Evolutionary conservation across 2,888 invertebrate species (phyloP).

Genomic region (Idaea straminata): DNA sequence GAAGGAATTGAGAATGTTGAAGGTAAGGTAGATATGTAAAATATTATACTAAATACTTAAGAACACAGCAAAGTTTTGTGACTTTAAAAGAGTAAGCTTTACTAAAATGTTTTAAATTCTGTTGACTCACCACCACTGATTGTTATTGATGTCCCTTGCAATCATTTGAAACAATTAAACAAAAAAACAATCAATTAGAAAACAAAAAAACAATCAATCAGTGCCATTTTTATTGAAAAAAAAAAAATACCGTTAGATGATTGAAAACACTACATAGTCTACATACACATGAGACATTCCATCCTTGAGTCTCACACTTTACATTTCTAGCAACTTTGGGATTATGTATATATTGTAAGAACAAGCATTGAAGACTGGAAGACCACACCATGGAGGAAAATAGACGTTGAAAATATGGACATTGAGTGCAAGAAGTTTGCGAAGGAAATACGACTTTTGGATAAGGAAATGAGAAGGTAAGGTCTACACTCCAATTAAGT

Average conservation of each 20-base stretch:
- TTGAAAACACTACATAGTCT: not conserved
- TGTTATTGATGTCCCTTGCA: no score
- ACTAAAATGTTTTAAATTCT: slow-evolving; percentile 3
- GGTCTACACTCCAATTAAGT: not conserved
- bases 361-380: slow-evolving; percentile 98
- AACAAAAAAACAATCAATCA: no score
- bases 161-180: no score
- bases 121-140: not conserved
- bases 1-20: slow-evolving; percentile 92
- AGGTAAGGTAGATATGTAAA: slow-evolving; percentile 72
- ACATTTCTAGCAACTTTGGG: slow-evolving; percentile 92
- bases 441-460: slow-evolving; percentile 93
- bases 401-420: slow-evolving; percentile 99
- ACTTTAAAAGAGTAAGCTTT: slow-evolving; percentile 2
- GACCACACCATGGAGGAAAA: slow-evolving; percentile 97
- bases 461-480: slow-evolving; percentile 94
- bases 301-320: not conserved
- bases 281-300: not conserved
- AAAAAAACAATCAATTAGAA: no score
- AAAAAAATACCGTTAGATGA: not conserved
- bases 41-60: not conserved
- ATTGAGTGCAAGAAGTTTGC: slow-evolving; percentile 99
- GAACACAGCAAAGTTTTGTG: not conserved
- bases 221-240: not conserved
- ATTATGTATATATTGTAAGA: slow-evolving; percentile 93